phyloP scores from a whole-genome alignment of 2,888 invertebrate species.

The Bombylius discolor region DNA sequence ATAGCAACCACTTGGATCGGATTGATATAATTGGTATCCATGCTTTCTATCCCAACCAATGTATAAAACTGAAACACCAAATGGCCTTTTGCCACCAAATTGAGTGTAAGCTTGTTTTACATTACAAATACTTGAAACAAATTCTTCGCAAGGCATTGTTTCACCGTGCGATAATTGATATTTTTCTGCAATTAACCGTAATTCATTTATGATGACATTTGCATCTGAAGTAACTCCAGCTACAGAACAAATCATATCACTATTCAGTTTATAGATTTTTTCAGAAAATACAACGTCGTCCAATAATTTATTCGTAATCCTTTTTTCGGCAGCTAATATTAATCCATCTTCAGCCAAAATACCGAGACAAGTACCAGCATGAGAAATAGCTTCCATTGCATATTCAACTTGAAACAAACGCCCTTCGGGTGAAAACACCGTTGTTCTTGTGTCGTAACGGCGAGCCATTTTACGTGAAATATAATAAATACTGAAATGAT shows the following conservation, averaged over 20 bases:
- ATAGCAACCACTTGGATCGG: slow-evolving; percentile 98
- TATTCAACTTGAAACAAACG: slow-evolving; percentile 97
- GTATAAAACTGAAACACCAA: slow-evolving; percentile 96
- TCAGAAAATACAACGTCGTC: slow-evolving; percentile 96
- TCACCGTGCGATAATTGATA: slow-evolving; percentile 91
- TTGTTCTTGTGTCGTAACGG: slow-evolving; percentile 97
- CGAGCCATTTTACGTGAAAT: slow-evolving; percentile 52
- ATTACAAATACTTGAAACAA: slow-evolving; percentile 96
- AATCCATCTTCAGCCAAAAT: slow-evolving; percentile 93
- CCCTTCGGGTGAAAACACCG: slow-evolving; percentile 98
- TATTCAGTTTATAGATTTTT: slow-evolving; percentile 95
- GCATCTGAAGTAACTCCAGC: slow-evolving; percentile 99
- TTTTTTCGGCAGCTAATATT: slow-evolving; percentile 87
- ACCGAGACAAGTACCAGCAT: slow-evolving; percentile 95
- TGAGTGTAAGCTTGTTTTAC: slow-evolving; percentile 99
- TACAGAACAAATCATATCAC: slow-evolving; percentile 97
- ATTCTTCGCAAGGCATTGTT: slow-evolving; percentile 95
- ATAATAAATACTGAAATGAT: no score
- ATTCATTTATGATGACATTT: slow-evolving; percentile 91
- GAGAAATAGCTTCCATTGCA: slow-evolving; percentile 99
- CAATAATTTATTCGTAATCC: slow-evolving; percentile 93
- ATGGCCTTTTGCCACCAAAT: slow-evolving; percentile 96
- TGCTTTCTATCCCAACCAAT: slow-evolving; percentile 99
- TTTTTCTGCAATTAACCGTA: slow-evolving; percentile 86
- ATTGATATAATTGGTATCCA: slow-evolving; percentile 98